These are phyloP conservation scores for Euwallacea fornicatus DNA, from an alignment of 1,140 invertebrate species.

Conservation along the genomic window DNA sequence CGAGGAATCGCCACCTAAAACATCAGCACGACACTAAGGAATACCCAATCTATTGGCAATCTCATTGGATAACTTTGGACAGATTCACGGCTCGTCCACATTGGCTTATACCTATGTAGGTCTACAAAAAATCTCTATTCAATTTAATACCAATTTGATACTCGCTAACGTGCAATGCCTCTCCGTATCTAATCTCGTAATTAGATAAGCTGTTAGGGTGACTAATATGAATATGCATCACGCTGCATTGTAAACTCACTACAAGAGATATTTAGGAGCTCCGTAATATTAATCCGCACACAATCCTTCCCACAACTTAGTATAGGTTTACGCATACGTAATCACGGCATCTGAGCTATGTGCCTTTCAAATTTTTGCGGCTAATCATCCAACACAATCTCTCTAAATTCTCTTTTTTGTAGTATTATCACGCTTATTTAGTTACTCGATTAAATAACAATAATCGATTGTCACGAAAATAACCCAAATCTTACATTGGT, in stretches of 20 bases:
- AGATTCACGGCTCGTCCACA: too few relatives aligned
- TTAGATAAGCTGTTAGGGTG: constrained; percentile 11
- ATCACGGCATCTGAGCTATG: constrained; percentile 23
- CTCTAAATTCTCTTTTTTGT: neutral
- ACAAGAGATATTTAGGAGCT: constrained; percentile 13
- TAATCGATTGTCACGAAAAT: too few relatives aligned
- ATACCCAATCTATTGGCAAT: too few relatives aligned
- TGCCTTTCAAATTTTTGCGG: constrained; percentile 24
- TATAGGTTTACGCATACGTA: constrained; percentile 29
- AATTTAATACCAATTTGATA: constrained; percentile 1
- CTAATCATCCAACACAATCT: constrained; percentile 1
- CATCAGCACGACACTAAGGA: too few relatives aligned
- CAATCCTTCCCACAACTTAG: constrained; percentile 30
- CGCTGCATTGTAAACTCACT: neutral
- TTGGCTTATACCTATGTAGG: too few relatives aligned
- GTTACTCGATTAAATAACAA: too few relatives aligned
- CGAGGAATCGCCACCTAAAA: too few relatives aligned
- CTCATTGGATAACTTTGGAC: too few relatives aligned
- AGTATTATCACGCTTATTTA: too few relatives aligned
- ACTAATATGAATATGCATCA: constrained; percentile 14
- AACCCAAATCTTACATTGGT: too few relatives aligned
- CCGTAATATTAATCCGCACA: constrained; percentile 23
- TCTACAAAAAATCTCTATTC: too few relatives aligned
- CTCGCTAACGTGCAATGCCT: constrained; percentile 1
- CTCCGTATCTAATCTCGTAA: constrained; percentile 11